Percentiles rank a stretch among this genome's conserved stretches.
phyloP scores from a whole-genome alignment of 2,113 vertebrate genomes.

The Callipepla squamata region DNA sequence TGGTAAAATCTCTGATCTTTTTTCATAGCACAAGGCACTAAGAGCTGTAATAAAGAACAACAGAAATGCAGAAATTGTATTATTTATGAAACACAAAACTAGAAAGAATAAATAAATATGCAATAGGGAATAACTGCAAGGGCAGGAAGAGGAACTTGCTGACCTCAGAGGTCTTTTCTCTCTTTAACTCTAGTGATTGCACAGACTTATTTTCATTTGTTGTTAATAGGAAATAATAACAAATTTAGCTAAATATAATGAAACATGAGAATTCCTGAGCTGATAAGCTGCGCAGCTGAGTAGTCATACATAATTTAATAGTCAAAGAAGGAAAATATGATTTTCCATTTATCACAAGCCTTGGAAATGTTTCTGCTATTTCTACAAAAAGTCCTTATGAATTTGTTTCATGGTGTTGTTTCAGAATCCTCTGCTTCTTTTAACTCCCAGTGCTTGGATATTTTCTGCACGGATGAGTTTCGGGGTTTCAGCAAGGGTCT shows the following conservation, averaged over 20 bases:
- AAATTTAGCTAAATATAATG: not conserved
- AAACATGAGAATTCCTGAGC: slow-evolving; percentile 14
- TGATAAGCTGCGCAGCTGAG: not conserved
- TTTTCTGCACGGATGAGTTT: not conserved
- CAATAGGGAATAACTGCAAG: slow-evolving; percentile 19
- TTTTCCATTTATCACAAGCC: not conserved
- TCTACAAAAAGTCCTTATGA: not conserved
- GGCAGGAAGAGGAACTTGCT: slow-evolving; percentile 16
- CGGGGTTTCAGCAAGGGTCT: not conserved
- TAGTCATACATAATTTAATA: slow-evolving; percentile 40
- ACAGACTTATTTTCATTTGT: slow-evolving; percentile 34
- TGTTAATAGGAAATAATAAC: slow-evolving; percentile 17
- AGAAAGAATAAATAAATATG: slow-evolving; percentile 40
- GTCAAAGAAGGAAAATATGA: slow-evolving; percentile 11
- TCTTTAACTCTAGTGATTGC: slow-evolving; percentile 4
- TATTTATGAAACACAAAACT: slow-evolving; percentile 32
- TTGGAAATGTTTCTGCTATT: not conserved
- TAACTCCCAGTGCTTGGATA: not conserved
- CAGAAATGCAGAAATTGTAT: slow-evolving; percentile 11
- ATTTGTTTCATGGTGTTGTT: not conserved
- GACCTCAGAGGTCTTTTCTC: slow-evolving; percentile 10
- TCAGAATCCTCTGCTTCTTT: not conserved
- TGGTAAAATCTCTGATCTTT: not conserved
- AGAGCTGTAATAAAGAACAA: not conserved
- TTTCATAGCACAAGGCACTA: not conserved